These are phyloP conservation scores for Argyresthia goedartella DNA, from an alignment of 2,888 invertebrate genomes.

Conservation along the genomic window DNA sequence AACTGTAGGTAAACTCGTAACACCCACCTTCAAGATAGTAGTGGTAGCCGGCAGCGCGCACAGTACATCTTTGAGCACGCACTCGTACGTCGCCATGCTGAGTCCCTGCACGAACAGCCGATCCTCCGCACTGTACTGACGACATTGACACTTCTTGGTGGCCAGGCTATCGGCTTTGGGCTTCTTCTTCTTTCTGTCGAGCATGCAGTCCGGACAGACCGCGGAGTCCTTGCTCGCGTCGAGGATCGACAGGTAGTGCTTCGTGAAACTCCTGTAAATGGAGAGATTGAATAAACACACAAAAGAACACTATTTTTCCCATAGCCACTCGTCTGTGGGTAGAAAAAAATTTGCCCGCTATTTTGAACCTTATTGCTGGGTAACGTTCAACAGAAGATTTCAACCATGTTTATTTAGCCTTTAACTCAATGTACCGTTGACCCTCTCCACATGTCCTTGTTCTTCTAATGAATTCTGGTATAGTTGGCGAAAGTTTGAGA, in stretches of 20 bases:
- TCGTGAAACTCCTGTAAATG: conserved; percentile 71
- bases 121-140: conserved; percentile 51
- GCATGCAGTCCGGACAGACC: conserved; percentile 22
- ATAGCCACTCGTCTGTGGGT: no score
- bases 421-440: no score
- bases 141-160: conserved; percentile 32
- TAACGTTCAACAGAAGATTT: no score
- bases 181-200: conserved; percentile 22
- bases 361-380: no score
- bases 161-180: conserved; percentile 24
- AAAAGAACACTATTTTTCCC: no score
- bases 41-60: conserved; percentile 81
- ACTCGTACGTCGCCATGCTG: conserved; percentile 81
- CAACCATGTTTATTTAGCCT: no score
- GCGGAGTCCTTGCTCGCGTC: conserved; percentile 16
- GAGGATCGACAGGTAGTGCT: conserved; percentile 70
- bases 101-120: conserved; percentile 70
- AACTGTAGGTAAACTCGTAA: background rate
- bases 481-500: no score
- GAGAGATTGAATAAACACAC: no score
- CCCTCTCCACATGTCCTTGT: no score
- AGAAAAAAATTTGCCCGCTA: no score
- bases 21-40: conserved; percentile 74
- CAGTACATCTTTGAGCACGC: conserved; percentile 83
- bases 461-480: no score